Percentiles rank a stretch among this genome's conserved stretches.
phyloP scores from a whole-genome alignment of 2,797 vertebrate species.

The Kryptolebias ocellatus region DNA sequence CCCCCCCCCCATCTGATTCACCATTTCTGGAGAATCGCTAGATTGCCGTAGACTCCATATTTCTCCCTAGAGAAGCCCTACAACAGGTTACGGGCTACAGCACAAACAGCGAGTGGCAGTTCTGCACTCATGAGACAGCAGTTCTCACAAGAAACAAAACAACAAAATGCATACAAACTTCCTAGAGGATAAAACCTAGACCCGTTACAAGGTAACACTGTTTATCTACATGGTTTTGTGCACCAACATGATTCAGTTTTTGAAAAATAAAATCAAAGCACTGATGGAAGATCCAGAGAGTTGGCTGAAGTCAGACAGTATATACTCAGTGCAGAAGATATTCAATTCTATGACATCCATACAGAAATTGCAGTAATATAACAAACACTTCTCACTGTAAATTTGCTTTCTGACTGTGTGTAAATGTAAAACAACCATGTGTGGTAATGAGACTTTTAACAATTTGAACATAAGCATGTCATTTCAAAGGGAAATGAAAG shows the following conservation, averaged over 20 bases:
- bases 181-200: conserved; percentile 5
- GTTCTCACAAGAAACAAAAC: conserved; percentile 50
- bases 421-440: conserved; percentile 45
- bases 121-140: conserved; percentile 50
- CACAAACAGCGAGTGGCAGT: conserved; percentile 56
- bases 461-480: conserved; percentile 64
- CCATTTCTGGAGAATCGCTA: conserved; percentile 32
- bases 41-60: conserved; percentile 19
- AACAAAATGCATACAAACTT: conserved; percentile 52
- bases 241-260: conserved; percentile 47
- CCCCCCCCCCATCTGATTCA: conserved; percentile 28
- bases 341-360: conserved; percentile 61
- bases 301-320: conserved; percentile 53
- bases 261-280: conserved; percentile 44
- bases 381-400: conserved; percentile 57
- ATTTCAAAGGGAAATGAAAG: conserved; percentile 67
- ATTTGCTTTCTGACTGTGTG: conserved; percentile 39
- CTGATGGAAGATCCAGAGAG: conserved; percentile 67
- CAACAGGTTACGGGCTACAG: conserved; percentile 51
- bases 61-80: conserved; percentile 6
- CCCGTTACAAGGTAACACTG: conserved; percentile 38
- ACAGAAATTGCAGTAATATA: conserved; percentile 65
- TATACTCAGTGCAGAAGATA: conserved; percentile 58
- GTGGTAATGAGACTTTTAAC: conserved; percentile 51
- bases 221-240: conserved; percentile 62